Base-by-base conservation (phyloP, 2,888 invertebrate genomes). In the Lasius platythorax region DNA sequence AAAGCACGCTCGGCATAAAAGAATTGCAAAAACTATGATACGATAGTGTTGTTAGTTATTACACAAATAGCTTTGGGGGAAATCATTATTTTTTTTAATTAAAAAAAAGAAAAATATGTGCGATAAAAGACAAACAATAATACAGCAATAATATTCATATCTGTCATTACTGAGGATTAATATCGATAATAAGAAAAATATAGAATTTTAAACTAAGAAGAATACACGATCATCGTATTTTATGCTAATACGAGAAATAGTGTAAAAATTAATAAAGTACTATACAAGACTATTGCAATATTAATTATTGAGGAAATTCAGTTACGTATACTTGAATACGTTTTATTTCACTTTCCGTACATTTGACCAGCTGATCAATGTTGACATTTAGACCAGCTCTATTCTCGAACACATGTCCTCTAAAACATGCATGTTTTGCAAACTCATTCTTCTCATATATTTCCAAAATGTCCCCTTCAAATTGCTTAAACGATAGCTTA, bases 291-390 rank as follows among this genome's bases (percentile, higher is more conserved):
- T 78, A 81, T 83, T 74, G 81, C 72, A 67, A 67, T 86, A 84
- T 87, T 87, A 86, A 88, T 85, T 86, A 87, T 88, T 79, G 75
- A 63, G 82, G 53, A 79, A 86, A 75, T 79, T 83, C 78, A 74
- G 30, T 40, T 43, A 79, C 15, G 33, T 37, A 23, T n/a, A 37
- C 23, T n/a, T 43, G 6, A 46, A 63, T 12, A 50, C 9, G 53
- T 12, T 3, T 75, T 66, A 74, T 43, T 56, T 33, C 5, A 33
- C 30, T 33, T 53, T 30, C 43, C 46, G 12, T 0, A 3, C n/a
- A 56, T 30, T 68, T 23, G 15, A 43, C 15, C 43, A 40, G 33
- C 53, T 28, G 18, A 43, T 78, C 40, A 28, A 78, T 12, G 9
- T 56, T 43, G 40, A 33, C 30, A 68, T 68, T 68, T 30, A 58